Evolutionary conservation across 1,140 invertebrate species (phyloP).

Genomic region (Calephelis virginiensis): DNA sequence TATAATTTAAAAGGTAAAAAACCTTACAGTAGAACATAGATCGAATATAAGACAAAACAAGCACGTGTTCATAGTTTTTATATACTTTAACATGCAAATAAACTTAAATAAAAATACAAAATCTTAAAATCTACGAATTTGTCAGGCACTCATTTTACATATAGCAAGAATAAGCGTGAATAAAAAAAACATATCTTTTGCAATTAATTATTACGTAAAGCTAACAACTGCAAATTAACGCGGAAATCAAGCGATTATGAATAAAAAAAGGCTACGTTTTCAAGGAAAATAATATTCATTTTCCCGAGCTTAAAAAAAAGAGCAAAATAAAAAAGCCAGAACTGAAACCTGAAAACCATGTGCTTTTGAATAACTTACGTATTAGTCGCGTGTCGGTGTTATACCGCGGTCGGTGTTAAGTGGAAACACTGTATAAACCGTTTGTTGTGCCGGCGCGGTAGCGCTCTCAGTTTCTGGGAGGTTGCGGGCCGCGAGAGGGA

Average conservation of each 20-base stretch:
- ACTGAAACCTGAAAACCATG: conserved; percentile 24
- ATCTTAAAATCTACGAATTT: too few species aligned
- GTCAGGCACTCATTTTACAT: too few species aligned
- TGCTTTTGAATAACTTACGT: conserved; percentile 40
- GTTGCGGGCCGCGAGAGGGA: conserved; percentile 31
- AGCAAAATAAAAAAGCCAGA: conserved; percentile 23
- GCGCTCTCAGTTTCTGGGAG: conserved; percentile 19
- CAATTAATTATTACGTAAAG: background rate
- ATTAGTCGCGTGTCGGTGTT: conserved; percentile 20
- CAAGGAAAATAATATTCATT: too few species aligned
- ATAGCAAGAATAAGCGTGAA: background rate
- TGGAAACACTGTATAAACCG: conserved; percentile 49
- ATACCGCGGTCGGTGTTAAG: conserved; percentile 28
- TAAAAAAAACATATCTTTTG: background rate
- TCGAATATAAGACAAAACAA: too few species aligned
- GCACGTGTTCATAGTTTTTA: too few species aligned
- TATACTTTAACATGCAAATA: too few species aligned
- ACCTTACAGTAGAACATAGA: too few species aligned
- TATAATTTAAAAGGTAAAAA: too few species aligned
- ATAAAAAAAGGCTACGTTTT: background rate
- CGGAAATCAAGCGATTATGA: background rate
- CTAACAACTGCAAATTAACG: background rate
- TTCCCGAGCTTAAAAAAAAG: conserved; percentile 11
- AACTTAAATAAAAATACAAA: too few species aligned
- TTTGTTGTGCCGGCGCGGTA: conserved; percentile 57